A percentile compares a stretch with the other conserved stretches of the same genome.
Evolutionary conservation across 2,888 invertebrate genomes (phyloP).

Genomic region (Polyploca ridens): DNA sequence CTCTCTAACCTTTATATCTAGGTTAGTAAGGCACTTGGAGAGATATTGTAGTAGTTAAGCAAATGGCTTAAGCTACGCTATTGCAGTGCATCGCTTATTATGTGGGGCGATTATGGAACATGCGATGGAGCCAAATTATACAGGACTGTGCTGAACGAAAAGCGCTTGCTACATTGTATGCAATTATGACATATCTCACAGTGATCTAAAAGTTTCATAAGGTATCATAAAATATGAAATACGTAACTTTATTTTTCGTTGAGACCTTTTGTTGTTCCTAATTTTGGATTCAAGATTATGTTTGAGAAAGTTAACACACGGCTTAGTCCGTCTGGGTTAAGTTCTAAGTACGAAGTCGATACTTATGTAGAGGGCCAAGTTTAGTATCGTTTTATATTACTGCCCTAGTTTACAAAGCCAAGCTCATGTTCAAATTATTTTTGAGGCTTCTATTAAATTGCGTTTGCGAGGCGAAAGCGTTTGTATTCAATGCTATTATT

Average conservation of each 20-base stretch:
- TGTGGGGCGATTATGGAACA: constrained; percentile 1
- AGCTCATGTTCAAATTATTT: neutral
- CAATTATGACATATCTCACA: neutral
- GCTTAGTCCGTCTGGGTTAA: too few relatives aligned
- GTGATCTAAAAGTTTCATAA: neutral
- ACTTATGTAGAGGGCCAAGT: too few relatives aligned
- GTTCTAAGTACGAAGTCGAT: too few relatives aligned
- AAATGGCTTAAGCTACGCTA: neutral
- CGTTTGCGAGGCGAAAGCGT: too few relatives aligned
- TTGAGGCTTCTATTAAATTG: neutral
- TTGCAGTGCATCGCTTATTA: constrained; percentile 4
- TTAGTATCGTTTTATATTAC: too few relatives aligned
- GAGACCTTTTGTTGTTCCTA: neutral
- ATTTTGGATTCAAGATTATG: too few relatives aligned
- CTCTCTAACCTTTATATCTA: neutral
- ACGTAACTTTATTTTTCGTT: neutral
- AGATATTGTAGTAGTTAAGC: neutral
- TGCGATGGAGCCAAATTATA: constrained; percentile 6
- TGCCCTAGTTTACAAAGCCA: neutral
- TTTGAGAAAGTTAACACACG: too few relatives aligned
- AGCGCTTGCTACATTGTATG: constrained; percentile 1
- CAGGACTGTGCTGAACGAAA: neutral
- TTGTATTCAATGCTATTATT: too few relatives aligned
- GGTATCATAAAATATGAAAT: neutral
- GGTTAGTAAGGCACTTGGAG: neutral